phyloP scores from a whole-genome alignment of 2,888 invertebrate genomes.

The Mythimna impura region DNA sequence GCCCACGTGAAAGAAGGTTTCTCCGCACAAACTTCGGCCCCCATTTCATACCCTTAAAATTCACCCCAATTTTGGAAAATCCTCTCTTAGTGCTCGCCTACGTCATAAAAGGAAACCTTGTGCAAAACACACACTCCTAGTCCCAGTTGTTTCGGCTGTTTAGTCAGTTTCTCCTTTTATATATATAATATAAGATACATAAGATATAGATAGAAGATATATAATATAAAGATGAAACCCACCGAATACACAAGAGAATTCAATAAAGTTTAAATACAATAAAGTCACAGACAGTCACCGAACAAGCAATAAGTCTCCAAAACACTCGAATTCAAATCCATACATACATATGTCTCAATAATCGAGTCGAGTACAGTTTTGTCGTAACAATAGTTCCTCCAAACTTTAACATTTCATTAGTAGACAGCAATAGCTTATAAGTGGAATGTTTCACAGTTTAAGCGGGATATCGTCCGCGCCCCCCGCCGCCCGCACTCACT shows the following conservation, averaged over 20 bases:
- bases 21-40: too few relatives aligned
- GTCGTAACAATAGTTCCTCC: conserved; percentile 64
- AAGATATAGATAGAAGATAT: too few relatives aligned
- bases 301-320: conserved; percentile 4
- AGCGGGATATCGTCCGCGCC: conserved; percentile 73
- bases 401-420: conserved; percentile 76
- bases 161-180: too few relatives aligned
- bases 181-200: too few relatives aligned
- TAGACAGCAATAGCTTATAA: conserved; percentile 75
- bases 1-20: too few relatives aligned
- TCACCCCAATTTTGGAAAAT: too few relatives aligned
- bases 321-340: conserved; percentile 36
- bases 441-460: conserved; percentile 80
- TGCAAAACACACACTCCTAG: too few relatives aligned
- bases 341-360: conserved; percentile 42
- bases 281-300: neutral
- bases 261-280: neutral
- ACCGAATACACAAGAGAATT: neutral
- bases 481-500: conserved; percentile 66
- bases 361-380: conserved; percentile 48
- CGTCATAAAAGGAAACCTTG: too few relatives aligned
- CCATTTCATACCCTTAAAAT: too few relatives aligned
- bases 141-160: too few relatives aligned
- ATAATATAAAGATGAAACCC: too few relatives aligned
- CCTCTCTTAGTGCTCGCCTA: too few relatives aligned